Percentiles rank a stretch among this genome's conserved stretches.
phyloP scores from a whole-genome alignment of 2,113 vertebrate genomes.

The Archilochus colubris region DNA sequence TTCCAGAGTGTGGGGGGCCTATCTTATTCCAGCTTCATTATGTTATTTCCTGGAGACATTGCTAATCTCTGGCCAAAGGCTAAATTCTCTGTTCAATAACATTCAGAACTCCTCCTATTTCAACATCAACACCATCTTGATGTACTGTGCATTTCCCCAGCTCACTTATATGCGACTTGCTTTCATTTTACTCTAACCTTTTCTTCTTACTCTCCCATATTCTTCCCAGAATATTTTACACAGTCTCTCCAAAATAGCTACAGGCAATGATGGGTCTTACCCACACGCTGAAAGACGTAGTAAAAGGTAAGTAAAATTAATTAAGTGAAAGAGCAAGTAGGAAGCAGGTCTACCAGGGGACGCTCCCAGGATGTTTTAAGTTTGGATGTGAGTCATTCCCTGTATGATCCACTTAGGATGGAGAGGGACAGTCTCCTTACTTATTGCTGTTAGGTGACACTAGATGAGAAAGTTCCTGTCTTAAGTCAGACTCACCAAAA shows the following conservation, averaged over 20 bases:
- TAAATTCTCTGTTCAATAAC: background rate
- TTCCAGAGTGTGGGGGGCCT: background rate
- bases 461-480: background rate
- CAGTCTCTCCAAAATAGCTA: background rate
- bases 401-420: background rate
- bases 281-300: background rate
- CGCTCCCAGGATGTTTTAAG: background rate
- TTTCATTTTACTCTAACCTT: background rate
- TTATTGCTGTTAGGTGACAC: background rate
- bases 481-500: background rate
- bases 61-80: background rate
- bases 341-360: background rate
- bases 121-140: background rate
- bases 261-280: background rate
- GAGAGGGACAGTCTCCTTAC: background rate
- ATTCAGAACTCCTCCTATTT: background rate
- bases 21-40: background rate
- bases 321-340: background rate
- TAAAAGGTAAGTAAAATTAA: background rate
- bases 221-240: background rate
- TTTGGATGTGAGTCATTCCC: background rate
- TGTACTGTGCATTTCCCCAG: background rate
- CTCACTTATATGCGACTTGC: background rate
- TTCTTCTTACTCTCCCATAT: background rate
- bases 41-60: background rate